phyloP scores from a whole-genome alignment of 2,888 invertebrate species.

The Volucella inanis region DNA sequence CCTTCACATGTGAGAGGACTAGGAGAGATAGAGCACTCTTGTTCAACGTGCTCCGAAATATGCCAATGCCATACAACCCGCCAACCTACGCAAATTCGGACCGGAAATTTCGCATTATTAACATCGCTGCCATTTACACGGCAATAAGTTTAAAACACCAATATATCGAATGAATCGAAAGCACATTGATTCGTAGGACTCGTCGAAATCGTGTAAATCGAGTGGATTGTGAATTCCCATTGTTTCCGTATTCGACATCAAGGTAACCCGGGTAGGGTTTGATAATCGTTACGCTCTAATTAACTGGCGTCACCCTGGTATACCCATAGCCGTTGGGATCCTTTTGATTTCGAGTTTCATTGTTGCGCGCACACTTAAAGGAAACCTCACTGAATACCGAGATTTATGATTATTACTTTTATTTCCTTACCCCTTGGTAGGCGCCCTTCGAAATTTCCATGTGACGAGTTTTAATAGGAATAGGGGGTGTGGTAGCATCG shows the following conservation, averaged over 20 bases:
- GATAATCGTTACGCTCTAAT: too few species aligned
- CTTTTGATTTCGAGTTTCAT: not conserved
- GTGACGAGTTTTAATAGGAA: conserved; percentile 31
- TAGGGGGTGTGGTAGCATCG: not conserved
- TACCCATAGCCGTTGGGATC: not conserved
- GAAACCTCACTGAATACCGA: not conserved
- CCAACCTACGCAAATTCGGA: not conserved
- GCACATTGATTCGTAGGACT: too few species aligned
- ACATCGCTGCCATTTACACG: not conserved
- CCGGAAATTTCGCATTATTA: not conserved
- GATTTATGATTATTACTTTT: conserved; percentile 50
- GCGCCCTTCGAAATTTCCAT: conserved; percentile 25
- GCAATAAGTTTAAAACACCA: conserved; percentile 16
- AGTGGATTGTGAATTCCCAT: conserved; percentile 1
- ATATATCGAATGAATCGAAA: not conserved
- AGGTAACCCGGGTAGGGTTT: not conserved
- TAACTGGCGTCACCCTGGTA: not conserved
- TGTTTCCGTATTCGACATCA: conserved; percentile 10
- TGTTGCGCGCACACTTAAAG: not conserved
- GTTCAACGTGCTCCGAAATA: conserved; percentile 2
- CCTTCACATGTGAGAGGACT: not conserved
- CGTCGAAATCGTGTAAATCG: conserved; percentile 12
- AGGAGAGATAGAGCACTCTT: too few species aligned
- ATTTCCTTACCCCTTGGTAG: conserved; percentile 25
- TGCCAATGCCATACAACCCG: conserved; percentile 1